These are phyloP conservation scores for Tipula vernalis DNA, from an alignment of 2,888 invertebrate genomes.

Conservation along the genomic window DNA sequence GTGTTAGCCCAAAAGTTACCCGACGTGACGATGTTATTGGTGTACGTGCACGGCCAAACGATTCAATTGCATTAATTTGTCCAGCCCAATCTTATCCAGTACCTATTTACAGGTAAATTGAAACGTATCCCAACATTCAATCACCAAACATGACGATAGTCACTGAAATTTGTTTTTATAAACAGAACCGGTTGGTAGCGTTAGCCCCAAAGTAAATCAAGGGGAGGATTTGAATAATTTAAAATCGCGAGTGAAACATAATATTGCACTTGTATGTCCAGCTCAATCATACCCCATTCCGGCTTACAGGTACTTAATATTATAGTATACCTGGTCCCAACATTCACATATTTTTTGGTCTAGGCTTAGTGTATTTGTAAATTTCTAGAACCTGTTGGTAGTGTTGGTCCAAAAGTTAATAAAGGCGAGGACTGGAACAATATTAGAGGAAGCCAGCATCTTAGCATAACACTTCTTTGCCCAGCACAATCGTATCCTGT, in stretches of 20 bases:
- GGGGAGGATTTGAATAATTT: slow-evolving; percentile 31
- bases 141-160: not conserved
- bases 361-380: slow-evolving; percentile 16
- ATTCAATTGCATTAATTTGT: slow-evolving; percentile 45
- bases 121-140: not conserved
- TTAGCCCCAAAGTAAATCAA: slow-evolving; percentile 48
- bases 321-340: slow-evolving; percentile 15
- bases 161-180: not conserved
- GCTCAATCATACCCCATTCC: slow-evolving; percentile 38
- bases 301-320: not conserved
- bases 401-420: slow-evolving; percentile 52
- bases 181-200: slow-evolving; percentile 43
- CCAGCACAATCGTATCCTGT: slow-evolving; percentile 66
- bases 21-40: slow-evolving; percentile 48
- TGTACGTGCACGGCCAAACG: slow-evolving; percentile 36
- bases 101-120: slow-evolving; percentile 48
- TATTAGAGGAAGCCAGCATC: slow-evolving; percentile 37
- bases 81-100: slow-evolving; percentile 47
- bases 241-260: slow-evolving; percentile 24
- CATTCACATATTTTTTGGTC: slow-evolving; percentile 15
- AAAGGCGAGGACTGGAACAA: slow-evolving; percentile 50
- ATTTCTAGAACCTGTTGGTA: slow-evolving; percentile 38
- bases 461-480: slow-evolving; percentile 52
- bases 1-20: slow-evolving; percentile 27
- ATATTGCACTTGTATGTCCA: slow-evolving; percentile 55